Evolutionary conservation across 2,113 vertebrate species (phyloP), one percentile per base, ranked within the genome.

Genomic region (Thalassarche chlororhynchos): DNA sequence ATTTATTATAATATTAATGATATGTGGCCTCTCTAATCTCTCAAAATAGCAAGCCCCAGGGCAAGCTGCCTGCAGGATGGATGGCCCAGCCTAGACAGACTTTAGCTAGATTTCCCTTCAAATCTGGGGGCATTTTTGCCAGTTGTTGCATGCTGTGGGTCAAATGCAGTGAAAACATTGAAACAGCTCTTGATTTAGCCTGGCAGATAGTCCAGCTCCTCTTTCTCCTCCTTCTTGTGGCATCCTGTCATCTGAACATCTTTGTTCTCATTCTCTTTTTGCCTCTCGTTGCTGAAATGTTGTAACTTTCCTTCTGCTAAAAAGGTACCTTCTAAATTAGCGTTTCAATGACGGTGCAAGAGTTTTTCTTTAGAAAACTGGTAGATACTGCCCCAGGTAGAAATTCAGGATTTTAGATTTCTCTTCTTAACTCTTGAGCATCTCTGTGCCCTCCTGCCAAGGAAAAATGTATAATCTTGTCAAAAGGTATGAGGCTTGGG

Each of bases 21-120:
- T 69, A 91, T 58, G 82, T 90, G 46, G 78, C 62, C 75, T 93
- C 66, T 91, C 70, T 54, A 13, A 88, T 49, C 23, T 90, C 96
- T 90, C 49, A 83, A 62, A 97, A 95, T 95, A 95, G 95, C 82
- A 90, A 74, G 92, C 70, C 93, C 57, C 24, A 7, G 6, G 92
- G 87, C 87, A 58, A 69, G 84, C 95, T 95, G 95, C 95, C 93
- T 77, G 85, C 93, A 94, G 95, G 95, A 96, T 94, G 95, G 95
- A 94, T 93, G 65, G 87, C 87, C 88, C 87, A 76, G 84, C 92
- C 82, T n/a, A 20, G 61, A 9, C 76, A 92, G 91, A 64, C 64
- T 68, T 64, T 17, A 79, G 80, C 80, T 72, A 93, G 17, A 58
- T 97, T 89, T 81, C 83, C 38, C 75, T 61, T 87, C 86, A 42